Base-by-base conservation (phyloP, 2,888 invertebrate species). In the Diogma glabrata region DNA sequence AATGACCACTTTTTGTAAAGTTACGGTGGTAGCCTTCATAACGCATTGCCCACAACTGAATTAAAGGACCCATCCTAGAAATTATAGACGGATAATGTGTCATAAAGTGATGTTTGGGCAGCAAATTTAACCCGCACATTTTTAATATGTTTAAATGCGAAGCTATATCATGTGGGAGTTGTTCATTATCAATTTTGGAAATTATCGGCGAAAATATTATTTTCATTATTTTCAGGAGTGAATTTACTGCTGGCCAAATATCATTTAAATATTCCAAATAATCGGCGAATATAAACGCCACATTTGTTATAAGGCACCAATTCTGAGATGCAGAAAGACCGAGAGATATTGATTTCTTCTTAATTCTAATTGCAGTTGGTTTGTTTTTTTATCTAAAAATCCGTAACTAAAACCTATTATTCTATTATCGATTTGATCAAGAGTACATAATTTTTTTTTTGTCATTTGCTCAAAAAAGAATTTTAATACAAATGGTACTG, bases 401-500 rank as follows among this genome's bases (percentile, higher is more conserved):
- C 49, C 49, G 26, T 40, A 49, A 38, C 23, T 2, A 19, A 49
- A 49, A 6, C 7, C 33, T 7, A 19, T 26, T 24, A 50, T 28
- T 26, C 43, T 4, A 43, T 43, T 17, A 22, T 19, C 20, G 12
- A 50, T 50, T 38, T 43, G 24, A 2, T 17, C 26, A 23, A 50
- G 10, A 6, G 17, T 36, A 12, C 14, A 36, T 16, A 49, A 22
- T 4, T 49, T 33, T 36, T 22, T 20, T 12, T 38, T 20, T 10
- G 20, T 38, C 3, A 49, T 2, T 22, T 4, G 17, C 16, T 14
- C n/a, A 2, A 49, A 19, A 17, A 49, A 36, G 8, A 20, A 12
- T 16, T 49, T 49, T n/a, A 49, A 28, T 36, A 50, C 22, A 36
- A 50, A 38, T 3, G 50, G 50, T 4, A 40, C 50, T 12, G 50